These are phyloP conservation scores for Arizona elegans DNA, from an alignment of 2,113 vertebrate species.

Conservation along the genomic window DNA sequence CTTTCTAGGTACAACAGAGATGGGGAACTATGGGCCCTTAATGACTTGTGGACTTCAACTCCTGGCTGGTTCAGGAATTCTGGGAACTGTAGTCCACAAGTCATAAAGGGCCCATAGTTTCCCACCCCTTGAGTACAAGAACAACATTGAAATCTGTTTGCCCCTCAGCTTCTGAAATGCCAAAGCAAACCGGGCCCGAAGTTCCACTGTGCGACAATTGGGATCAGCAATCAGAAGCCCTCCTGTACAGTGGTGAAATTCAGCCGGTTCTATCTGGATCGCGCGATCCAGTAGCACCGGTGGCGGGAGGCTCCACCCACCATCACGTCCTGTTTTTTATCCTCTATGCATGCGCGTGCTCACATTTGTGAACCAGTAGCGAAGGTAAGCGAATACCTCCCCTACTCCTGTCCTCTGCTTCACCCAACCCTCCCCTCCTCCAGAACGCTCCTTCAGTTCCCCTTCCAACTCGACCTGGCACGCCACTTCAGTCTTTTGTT, in stretches of 20 bases:
- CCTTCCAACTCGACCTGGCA: neutral
- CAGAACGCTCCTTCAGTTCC: neutral
- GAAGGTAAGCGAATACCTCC: no score
- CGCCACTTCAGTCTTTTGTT: neutral
- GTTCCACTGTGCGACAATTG: neutral
- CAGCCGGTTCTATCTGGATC: no score
- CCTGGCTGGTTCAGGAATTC: no score
- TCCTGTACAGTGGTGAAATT: neutral
- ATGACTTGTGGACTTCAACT: no score
- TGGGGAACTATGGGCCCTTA: no score
- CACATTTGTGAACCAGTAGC: no score
- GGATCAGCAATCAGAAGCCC: neutral
- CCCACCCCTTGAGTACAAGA: neutral
- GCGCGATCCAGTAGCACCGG: no score
- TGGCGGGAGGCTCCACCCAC: no score
- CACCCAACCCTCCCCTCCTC: neutral
- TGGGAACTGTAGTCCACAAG: no score
- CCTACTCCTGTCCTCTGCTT: neutral
- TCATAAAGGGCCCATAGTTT: no score
- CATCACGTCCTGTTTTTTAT: no score
- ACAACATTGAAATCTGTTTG: neutral
- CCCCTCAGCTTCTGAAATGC: neutral
- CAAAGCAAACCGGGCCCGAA: neutral
- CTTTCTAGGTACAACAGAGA: neutral
- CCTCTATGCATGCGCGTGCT: no score